Evolutionary conservation across 2,113 vertebrate species (phyloP).

Genomic region (Megatriorchis doriae): DNA sequence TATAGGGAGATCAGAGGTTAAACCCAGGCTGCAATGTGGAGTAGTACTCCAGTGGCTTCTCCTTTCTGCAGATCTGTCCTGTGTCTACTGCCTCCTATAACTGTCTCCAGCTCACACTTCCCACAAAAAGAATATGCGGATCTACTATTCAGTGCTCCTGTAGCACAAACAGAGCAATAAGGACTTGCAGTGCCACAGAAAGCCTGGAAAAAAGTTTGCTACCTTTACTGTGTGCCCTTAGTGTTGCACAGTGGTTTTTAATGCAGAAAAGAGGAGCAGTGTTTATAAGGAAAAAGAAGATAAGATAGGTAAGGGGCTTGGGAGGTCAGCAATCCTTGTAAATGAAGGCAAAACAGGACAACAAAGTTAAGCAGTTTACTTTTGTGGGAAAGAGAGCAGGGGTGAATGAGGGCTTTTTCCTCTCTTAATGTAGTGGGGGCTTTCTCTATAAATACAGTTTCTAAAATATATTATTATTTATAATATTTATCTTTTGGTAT

Average conservation of each 20-base stretch:
- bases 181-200: background rate
- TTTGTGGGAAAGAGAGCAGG: background rate
- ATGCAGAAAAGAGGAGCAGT: background rate
- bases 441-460: background rate
- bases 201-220: background rate
- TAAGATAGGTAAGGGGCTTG: background rate
- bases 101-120: background rate
- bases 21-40: background rate
- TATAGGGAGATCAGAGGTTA: background rate
- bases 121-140: background rate
- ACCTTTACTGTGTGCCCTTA: background rate
- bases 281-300: background rate
- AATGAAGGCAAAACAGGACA: background rate
- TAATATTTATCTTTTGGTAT: background rate
- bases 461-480: background rate
- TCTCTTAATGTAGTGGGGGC: background rate
- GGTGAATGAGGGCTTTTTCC: background rate
- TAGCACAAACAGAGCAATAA: background rate
- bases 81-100: background rate
- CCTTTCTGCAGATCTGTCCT: background rate
- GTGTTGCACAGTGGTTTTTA: background rate
- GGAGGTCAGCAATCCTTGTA: background rate
- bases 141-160: background rate
- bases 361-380: background rate
- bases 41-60: background rate